Conservation (phyloP, 2,888 invertebrate species). For the Papilio protenor region DNA sequence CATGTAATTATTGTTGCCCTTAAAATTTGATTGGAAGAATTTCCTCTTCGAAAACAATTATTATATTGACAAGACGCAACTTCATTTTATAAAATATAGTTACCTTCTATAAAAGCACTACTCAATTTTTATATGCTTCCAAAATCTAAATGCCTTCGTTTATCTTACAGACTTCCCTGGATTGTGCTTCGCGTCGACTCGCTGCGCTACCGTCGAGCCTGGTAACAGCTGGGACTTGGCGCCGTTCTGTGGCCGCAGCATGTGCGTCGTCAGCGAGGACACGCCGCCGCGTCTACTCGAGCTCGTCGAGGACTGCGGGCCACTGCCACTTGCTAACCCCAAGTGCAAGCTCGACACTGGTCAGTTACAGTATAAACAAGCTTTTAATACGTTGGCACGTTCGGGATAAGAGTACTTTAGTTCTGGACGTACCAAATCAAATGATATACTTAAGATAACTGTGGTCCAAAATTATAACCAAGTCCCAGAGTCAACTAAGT, state of each 20-base stretch:
- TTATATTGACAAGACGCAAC: no score
- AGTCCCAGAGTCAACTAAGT: no score
- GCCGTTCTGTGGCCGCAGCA: slow-evolving; percentile 96
- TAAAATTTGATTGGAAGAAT: no score
- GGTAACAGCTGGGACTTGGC: slow-evolving; percentile 93
- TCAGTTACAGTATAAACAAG: slow-evolving; percentile 48
- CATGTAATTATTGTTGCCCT: no score
- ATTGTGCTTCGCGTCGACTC: slow-evolving; percentile 95
- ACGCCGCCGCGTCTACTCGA: slow-evolving; percentile 90
- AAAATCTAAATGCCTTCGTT: slow-evolving; percentile 30
- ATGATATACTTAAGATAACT: not conserved
- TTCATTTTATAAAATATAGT: no score
- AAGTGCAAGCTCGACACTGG: slow-evolving; percentile 92
- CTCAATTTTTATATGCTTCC: no score
- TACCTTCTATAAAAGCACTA: no score
- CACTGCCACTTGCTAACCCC: slow-evolving; percentile 93
- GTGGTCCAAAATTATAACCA: no score
- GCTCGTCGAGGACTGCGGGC: slow-evolving; percentile 95
- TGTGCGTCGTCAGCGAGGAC: slow-evolving; percentile 92
- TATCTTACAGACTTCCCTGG: slow-evolving; percentile 90
- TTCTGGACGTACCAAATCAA: not conserved
- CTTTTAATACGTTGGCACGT: not conserved
- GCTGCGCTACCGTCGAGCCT: slow-evolving; percentile 94
- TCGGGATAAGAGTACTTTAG: not conserved
- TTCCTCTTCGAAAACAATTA: no score